These are phyloP conservation scores for Sebastiscus tertius DNA, from an alignment of 2,797 vertebrate genomes.

Conservation along the genomic window DNA sequence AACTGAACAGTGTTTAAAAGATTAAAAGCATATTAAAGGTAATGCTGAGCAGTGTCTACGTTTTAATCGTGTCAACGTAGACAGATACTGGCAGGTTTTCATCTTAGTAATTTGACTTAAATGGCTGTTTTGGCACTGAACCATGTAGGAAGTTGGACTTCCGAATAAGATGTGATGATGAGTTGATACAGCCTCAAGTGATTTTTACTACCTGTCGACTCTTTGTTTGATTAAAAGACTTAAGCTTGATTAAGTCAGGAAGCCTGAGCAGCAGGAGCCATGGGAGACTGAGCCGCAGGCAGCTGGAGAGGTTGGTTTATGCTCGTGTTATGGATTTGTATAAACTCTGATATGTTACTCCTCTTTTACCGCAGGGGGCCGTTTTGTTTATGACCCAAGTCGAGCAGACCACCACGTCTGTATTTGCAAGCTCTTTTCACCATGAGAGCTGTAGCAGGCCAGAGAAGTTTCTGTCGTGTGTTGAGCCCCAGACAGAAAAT, in stretches of 20 bases:
- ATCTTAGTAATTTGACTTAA: constrained; percentile 13
- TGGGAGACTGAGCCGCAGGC: constrained; percentile 31
- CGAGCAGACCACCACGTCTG: constrained; percentile 70
- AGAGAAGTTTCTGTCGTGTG: constrained; percentile 71
- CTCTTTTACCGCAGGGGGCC: constrained; percentile 52
- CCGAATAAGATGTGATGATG: constrained; percentile 15
- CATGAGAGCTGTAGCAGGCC: constrained; percentile 62
- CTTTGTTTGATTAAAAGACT: constrained; percentile 44
- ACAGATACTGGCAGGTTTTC: not conserved
- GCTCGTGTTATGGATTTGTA: constrained; percentile 59
- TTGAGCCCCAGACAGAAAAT: constrained; percentile 78
- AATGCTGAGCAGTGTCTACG: not conserved
- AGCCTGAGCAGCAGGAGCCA: not conserved
- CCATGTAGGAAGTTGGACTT: constrained; percentile 4
- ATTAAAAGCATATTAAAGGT: not conserved
- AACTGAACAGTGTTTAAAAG: not conserved
- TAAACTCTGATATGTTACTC: constrained; percentile 62
- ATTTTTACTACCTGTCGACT: constrained; percentile 30
- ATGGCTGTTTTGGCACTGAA: constrained; percentile 3
- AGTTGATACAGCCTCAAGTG: constrained; percentile 23
- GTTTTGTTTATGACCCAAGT: constrained; percentile 67
- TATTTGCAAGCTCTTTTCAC: constrained; percentile 48
- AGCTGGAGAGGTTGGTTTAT: constrained; percentile 25
- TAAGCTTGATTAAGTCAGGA: constrained; percentile 37
- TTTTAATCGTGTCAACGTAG: not conserved